Evolutionary conservation across 2,797 vertebrate species (phyloP), one percentile per base, ranked within the genome.

Genomic region (Liparis tanakae): DNA sequence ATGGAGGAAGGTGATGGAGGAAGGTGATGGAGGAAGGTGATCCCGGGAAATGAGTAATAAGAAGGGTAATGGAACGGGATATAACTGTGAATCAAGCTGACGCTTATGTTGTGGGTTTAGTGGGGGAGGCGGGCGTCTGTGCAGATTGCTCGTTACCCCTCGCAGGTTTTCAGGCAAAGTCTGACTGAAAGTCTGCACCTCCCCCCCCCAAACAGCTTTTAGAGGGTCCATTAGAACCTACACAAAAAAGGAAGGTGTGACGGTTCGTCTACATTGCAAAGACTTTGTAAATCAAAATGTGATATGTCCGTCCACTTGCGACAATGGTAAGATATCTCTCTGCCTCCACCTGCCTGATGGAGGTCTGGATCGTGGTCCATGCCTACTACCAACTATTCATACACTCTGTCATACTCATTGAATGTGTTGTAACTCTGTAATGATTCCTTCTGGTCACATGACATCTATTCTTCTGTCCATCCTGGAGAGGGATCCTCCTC

Each of bases 11-110:
- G n/a, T n/a, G n/a, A n/a, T n/a, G n/a, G n/a, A n/a, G n/a, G n/a
- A n/a, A n/a, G n/a, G n/a, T n/a, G 50, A 82, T 83, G 0, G 73
- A 67, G 48, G 44, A 73, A 59, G 86, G 83, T 68, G 76, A 90
- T 83, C 80, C 71, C 37, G 10, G 78, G 62, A 87, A 82, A 88
- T 76, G 80, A 85, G 87, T 74, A 73, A 62, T 71, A 51, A 72
- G 72, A 82, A 51, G 48, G 68, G 60, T 84, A 85, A 86, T 86
- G 80, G 68, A 55, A 80, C 5, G 14, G 68, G 58, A 36, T 67
- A 55, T 73, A 68, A 80, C 59, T 43, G 72, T 80, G 71, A 79
- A 70, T 75, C 79, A 79, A 60, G 20, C 70, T 76, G 83, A 64
- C 9, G 17, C 71, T 73, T 15, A 59, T 59, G 61, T 43, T 69